These are phyloP conservation scores for Neopipo cinnamomea DNA, from an alignment of 2,113 vertebrate genomes.

Conservation along the genomic window DNA sequence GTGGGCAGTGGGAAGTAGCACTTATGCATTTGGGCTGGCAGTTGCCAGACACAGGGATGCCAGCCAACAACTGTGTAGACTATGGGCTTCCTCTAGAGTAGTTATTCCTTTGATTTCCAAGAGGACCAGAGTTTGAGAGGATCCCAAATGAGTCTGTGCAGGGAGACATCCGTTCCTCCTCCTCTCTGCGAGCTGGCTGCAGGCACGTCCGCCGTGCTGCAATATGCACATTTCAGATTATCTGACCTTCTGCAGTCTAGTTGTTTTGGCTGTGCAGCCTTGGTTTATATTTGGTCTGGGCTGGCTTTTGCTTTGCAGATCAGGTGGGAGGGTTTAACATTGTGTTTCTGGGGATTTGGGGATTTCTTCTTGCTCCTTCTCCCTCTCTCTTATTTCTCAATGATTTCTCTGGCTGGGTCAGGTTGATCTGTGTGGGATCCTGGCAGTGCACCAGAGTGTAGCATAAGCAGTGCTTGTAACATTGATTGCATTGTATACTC, in stretches of 20 bases:
- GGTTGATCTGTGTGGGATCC: slow-evolving; percentile 59
- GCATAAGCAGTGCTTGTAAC: slow-evolving; percentile 37
- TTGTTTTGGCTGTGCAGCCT: slow-evolving; percentile 69
- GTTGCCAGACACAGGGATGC: background rate
- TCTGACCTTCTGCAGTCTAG: slow-evolving; percentile 62
- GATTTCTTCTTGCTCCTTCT: slow-evolving; percentile 30
- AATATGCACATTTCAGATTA: slow-evolving; percentile 41
- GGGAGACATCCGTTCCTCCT: background rate
- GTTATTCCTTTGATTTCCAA: background rate
- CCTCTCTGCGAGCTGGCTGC: background rate
- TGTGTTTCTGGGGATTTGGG: slow-evolving; percentile 50
- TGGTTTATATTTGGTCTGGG: slow-evolving; percentile 70
- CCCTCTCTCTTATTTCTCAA: slow-evolving; percentile 38
- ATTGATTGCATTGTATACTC: slow-evolving; percentile 4
- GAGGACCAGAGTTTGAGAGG: background rate
- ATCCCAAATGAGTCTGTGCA: background rate
- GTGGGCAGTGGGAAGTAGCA: background rate
- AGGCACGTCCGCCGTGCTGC: background rate
- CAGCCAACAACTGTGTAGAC: background rate
- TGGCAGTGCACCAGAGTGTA: slow-evolving; percentile 46
- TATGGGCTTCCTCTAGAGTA: background rate
- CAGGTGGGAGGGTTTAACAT: slow-evolving; percentile 64
- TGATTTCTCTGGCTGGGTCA: slow-evolving; percentile 56
- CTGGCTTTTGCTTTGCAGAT: slow-evolving; percentile 57
- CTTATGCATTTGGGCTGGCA: background rate